Evolutionary conservation across 92 coral and sea anemone genomes (phyloP), one percentile per base, ranked within the genome.

Genomic region (Palythoa grandis): DNA sequence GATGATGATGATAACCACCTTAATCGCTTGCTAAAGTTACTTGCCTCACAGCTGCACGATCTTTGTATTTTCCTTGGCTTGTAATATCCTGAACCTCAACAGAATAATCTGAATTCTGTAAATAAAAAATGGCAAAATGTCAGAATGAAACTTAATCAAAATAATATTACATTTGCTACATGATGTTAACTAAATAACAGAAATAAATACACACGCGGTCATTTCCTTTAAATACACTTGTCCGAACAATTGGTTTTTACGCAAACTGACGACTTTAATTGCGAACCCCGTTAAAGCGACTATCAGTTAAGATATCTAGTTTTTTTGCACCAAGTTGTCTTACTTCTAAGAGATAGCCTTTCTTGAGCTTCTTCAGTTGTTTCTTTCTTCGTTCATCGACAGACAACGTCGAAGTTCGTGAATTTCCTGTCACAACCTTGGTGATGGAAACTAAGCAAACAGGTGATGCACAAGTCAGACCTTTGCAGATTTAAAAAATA

Each of bases 341-440:
- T 63, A 95, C 99, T 91, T 97, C 92, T 15, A 97, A 85, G 54
- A 93, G 92, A 89, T 97, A 97, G 37, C 98, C 93, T 86, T 89
- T 97, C 75, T 95, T 97, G 1, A 97, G 79, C 70, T 91, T 93
- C 83, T 91, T 95, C 7, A 97, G 87, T 35, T 90, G 93, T 82
- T 94, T 95, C 89, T 93, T 97, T 71, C 98, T 90, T 79, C 72
- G 89, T 25, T 90, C 91, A 80, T 88, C 84, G 15, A 87, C 68
- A n/a, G 92, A 82, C 17, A 80, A 74, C 11, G 57, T 48, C 14
- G 48, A 11, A 17, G 71, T 79, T 60, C 48, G 20, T 19, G 47
- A 54, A 29, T 22, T 65, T 65, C 60, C 72, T 6, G 43, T 52
- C 73, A 47, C 60, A 65, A 67, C 25, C 85, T 80, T 80, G 61